These are phyloP conservation scores for Charaxes varanes DNA, from an alignment of 1,140 invertebrate genomes.

Conservation along the genomic window DNA sequence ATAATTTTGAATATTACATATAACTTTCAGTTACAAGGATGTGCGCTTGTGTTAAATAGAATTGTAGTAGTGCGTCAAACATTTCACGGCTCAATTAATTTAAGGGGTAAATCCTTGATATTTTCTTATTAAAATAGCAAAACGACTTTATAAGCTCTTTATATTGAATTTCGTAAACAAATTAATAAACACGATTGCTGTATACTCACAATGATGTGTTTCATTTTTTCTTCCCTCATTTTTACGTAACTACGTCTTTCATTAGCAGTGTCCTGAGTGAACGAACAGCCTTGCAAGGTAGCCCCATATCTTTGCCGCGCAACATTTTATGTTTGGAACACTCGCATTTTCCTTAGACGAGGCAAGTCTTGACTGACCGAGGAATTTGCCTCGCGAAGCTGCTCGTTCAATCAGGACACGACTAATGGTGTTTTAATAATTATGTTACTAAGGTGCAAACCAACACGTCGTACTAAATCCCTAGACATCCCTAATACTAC, in stretches of 20 bases:
- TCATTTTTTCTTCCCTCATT: conserved; percentile 6
- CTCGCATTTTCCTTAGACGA: too few species aligned
- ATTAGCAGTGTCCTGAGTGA: background rate
- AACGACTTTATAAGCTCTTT: conserved; percentile 22
- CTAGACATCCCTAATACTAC: too few species aligned
- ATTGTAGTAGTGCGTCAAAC: conserved; percentile 10
- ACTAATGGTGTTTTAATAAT: too few species aligned
- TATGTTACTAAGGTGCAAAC: too few species aligned
- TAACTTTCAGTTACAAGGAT: conserved; percentile 4
- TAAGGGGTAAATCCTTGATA: conserved; percentile 2
- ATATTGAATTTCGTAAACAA: conserved; percentile 27
- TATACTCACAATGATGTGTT: conserved; percentile 19
- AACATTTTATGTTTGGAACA: too few species aligned
- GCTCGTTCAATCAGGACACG: too few species aligned
- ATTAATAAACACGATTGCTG: conserved; percentile 34
- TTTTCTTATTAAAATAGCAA: conserved; percentile 6
- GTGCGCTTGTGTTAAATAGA: conserved; percentile 21
- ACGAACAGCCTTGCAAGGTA: too few species aligned
- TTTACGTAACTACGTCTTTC: too few species aligned
- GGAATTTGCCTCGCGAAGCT: too few species aligned
- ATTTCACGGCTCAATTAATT: conserved; percentile 3
- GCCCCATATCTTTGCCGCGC: too few species aligned
- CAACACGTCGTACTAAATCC: too few species aligned
- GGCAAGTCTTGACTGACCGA: too few species aligned
- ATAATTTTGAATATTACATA: background rate